Base-by-base conservation (phyloP, 1,140 invertebrate genomes). In the Cyphomyrmex costatus region DNA sequence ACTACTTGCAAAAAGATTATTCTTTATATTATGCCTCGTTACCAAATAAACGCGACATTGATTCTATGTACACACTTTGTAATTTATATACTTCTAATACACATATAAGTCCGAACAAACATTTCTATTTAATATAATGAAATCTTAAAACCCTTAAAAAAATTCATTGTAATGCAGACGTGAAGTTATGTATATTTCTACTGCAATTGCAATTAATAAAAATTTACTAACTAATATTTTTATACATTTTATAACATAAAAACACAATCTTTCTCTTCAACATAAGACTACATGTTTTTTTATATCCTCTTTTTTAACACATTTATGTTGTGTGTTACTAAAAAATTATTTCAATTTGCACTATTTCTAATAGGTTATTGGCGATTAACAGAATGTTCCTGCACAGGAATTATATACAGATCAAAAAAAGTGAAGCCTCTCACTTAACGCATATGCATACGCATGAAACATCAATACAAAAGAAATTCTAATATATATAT, bases 31-130 rank as follows among this genome's bases (percentile, higher is more conserved):
- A 10, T 60, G 12, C 14, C 53, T 82, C 51, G 14, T 46, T 46
- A n/a, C 3, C 58, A 83, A 12, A 42, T 60, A 83, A 83, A 73
- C n/a, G 16, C 19, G 27, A 82, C 21, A 71, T 82, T 21, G 24
- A 60, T 56, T 19, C 16, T 46, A 80, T 36, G 5, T 7, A 42
- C 5, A 19, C 24, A 42, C 1, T 33, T 53, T 53, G 14, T 65
- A 16, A 56, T 27, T 70, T 56, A 56, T 68, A 16, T 49, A n/a
- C 27, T 10, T 79, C 19, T 65, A 33, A 68, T 49, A 16, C 6
- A 51, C n/a, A 79, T 36, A 66, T 36, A 66, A 78, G 49, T 65
- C n/a, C 4, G 7, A 33, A 65, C 19, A 14, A 42, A 21, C 19
- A 6, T 21, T 33, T 60, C 36, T 24, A 33, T 61, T 46, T 61